Conservation (phyloP, 2,113 vertebrate genomes). For the Notarius lentiginosus region DNA sequence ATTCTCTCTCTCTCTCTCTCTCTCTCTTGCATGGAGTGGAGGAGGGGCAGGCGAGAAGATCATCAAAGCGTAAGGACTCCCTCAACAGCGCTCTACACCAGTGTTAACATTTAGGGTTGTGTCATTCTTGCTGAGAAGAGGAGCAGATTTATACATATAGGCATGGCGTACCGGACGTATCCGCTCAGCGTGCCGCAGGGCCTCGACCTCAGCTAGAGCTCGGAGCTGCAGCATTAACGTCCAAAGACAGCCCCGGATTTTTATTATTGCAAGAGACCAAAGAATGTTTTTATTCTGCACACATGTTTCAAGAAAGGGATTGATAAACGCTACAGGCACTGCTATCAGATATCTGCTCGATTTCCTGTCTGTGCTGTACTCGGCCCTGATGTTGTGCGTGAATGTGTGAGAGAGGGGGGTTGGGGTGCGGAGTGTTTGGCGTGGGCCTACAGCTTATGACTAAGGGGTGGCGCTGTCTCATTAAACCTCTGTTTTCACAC, state of each 20-base stretch:
- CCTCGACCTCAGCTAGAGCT: constrained; percentile 17
- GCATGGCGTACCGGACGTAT: background rate
- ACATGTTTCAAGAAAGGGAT: constrained; percentile 31
- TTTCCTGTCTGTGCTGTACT: constrained; percentile 29
- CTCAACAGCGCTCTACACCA: constrained; percentile 15
- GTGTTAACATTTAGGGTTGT: constrained; percentile 5
- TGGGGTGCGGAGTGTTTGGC: constrained; percentile 3
- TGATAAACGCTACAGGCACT: constrained; percentile 30
- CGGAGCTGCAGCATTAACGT: background rate
- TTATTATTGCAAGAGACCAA: constrained; percentile 39
- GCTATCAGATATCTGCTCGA: constrained; percentile 44
- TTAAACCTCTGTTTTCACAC: constrained; percentile 58
- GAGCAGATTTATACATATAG: constrained; percentile 1
- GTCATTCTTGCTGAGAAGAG: background rate
- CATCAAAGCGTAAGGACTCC: background rate
- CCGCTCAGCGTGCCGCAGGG: background rate
- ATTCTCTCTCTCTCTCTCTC: too few relatives aligned
- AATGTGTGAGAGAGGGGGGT: background rate
- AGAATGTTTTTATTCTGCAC: constrained; percentile 32
- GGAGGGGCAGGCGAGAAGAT: background rate
- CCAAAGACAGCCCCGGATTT: background rate
- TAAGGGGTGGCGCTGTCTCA: constrained; percentile 40
- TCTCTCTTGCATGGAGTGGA: background rate
- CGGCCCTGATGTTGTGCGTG: constrained; percentile 8
- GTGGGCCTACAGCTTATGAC: constrained; percentile 41